Percentiles rank a stretch among this genome's conserved stretches.
phyloP scores from a whole-genome alignment of 2,888 invertebrate genomes.

The Notocelia uddmanniana region DNA sequence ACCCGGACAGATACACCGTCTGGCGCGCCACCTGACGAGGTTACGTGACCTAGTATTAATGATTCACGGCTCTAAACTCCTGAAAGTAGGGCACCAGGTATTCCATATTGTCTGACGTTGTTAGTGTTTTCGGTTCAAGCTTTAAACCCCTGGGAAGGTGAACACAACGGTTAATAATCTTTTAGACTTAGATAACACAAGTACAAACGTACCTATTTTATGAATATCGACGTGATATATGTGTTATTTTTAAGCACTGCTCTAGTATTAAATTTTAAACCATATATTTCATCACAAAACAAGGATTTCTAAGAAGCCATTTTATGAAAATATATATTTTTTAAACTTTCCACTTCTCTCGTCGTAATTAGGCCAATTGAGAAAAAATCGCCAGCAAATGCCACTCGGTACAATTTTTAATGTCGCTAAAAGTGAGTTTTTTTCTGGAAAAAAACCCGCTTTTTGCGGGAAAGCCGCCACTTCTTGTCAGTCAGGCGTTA shows the following conservation, averaged over 20 bases:
- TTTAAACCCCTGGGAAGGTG: background rate
- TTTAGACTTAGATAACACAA: too few species aligned
- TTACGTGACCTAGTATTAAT: slow-evolving; percentile 8
- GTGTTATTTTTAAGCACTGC: background rate
- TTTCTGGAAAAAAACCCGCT: slow-evolving; percentile 43
- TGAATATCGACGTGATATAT: too few species aligned
- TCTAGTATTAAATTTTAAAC: background rate
- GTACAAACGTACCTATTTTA: too few species aligned
- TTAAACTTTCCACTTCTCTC: slow-evolving; percentile 50
- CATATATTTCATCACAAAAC: background rate
- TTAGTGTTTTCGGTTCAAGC: background rate
- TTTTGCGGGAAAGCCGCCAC: slow-evolving; percentile 37
- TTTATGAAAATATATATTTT: background rate
- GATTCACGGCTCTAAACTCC: slow-evolving; percentile 8
- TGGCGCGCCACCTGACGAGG: background rate
- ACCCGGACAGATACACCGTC: background rate
- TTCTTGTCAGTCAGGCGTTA: slow-evolving; percentile 43
- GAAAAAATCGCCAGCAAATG: slow-evolving; percentile 53
- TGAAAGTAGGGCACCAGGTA: background rate
- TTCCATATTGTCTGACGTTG: background rate
- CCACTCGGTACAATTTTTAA: slow-evolving; percentile 40
- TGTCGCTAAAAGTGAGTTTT: slow-evolving; percentile 45
- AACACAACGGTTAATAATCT: background rate
- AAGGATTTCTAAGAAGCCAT: background rate
- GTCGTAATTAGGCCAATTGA: slow-evolving; percentile 61